Evolutionary conservation across 2,888 invertebrate genomes (phyloP).

Genomic region (Fragum sueziense): DNA sequence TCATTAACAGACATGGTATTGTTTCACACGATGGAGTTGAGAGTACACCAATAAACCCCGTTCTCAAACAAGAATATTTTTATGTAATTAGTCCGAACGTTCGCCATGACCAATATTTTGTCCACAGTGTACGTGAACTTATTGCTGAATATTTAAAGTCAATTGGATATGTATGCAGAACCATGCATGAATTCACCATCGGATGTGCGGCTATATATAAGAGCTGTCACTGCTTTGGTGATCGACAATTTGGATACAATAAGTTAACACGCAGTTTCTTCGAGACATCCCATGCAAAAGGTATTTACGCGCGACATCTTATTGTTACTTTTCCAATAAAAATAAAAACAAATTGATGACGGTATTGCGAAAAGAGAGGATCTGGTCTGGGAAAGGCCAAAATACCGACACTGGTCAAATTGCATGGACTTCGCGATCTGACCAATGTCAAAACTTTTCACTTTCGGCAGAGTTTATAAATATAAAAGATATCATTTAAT

Average conservation of each 20-base stretch:
- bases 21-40: conserved; percentile 34
- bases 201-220: conserved; percentile 50
- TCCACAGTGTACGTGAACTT: conserved; percentile 13
- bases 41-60: conserved; percentile 28
- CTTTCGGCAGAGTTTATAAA: too few species aligned
- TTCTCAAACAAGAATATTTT: conserved; percentile 31
- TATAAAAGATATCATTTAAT: too few species aligned
- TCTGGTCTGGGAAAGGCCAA: too few species aligned
- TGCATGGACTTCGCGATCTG: too few species aligned
- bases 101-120: conserved; percentile 38
- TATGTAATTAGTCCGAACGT: conserved; percentile 27
- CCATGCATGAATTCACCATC: conserved; percentile 42
- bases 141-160: conserved; percentile 29
- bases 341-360: too few species aligned
- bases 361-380: too few species aligned
- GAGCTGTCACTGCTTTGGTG: conserved; percentile 45
- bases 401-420: too few species aligned
- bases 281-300: conserved; percentile 44
- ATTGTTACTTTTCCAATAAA: too few species aligned
- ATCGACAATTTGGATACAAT: conserved; percentile 1
- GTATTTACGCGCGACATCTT: background rate
- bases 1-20: conserved; percentile 37
- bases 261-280: conserved; percentile 27
- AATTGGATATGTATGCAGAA: background rate
- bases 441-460: too few species aligned